Evolutionary conservation across 2,888 invertebrate genomes (phyloP).

Genomic region (Drosophila cognata): DNA sequence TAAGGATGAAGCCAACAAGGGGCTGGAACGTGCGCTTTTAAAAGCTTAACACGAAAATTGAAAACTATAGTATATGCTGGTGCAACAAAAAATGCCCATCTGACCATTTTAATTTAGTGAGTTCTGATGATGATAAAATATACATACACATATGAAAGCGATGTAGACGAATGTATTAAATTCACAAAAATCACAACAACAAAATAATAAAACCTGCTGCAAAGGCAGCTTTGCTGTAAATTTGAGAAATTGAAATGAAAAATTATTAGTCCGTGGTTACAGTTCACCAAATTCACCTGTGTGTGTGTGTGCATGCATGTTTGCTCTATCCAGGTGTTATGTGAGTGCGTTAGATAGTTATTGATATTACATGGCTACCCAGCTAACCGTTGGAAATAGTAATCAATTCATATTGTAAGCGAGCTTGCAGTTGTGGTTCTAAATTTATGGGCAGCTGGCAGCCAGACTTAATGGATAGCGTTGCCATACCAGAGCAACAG

Average conservation of each 20-base stretch:
- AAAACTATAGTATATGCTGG: conserved; percentile 65
- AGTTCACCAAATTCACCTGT: conserved; percentile 5
- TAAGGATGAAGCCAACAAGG: not conserved
- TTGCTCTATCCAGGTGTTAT: conserved; percentile 29
- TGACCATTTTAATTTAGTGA: conserved; percentile 78
- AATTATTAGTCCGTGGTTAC: conserved; percentile 44
- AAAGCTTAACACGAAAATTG: conserved; percentile 71
- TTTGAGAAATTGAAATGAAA: conserved; percentile 66
- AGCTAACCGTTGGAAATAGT: conserved; percentile 41
- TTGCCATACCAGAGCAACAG: conserved; percentile 15
- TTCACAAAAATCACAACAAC: conserved; percentile 29
- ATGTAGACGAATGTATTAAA: conserved; percentile 18
- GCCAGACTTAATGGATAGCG: conserved; percentile 34
- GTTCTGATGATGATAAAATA: conserved; percentile 67
- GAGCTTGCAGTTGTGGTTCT: conserved; percentile 34
- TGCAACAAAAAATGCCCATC: conserved; percentile 58
- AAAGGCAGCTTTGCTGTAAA: conserved; percentile 36
- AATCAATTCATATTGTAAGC: conserved; percentile 73
- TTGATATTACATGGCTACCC: conserved; percentile 59
- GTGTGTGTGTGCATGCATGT: conserved; percentile 9
- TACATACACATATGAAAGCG: conserved; percentile 9
- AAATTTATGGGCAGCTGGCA: conserved; percentile 58
- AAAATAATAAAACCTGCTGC: conserved; percentile 7
- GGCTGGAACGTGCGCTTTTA: conserved; percentile 55
- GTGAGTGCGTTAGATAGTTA: conserved; percentile 59